These are phyloP conservation scores for Aphrophora alni DNA, from an alignment of 2,888 invertebrate genomes.

Conservation along the genomic window DNA sequence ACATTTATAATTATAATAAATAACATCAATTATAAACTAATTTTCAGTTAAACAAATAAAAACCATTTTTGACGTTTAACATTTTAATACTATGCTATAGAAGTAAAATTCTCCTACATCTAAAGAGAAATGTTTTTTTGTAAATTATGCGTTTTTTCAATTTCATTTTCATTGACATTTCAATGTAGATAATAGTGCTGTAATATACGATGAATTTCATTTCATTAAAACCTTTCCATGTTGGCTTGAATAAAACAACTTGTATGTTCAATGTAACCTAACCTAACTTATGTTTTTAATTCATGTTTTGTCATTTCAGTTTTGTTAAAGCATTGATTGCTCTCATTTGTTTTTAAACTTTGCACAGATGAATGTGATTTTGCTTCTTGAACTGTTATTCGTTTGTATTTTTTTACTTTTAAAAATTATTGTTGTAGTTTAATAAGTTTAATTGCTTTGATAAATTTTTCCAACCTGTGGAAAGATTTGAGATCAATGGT, in stretches of 20 bases:
- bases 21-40: too few species aligned
- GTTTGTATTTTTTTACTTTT: too few species aligned
- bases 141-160: not conserved
- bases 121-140: not conserved
- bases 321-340: not conserved
- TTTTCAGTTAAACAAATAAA: too few species aligned
- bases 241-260: slow-evolving; percentile 3
- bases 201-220: not conserved
- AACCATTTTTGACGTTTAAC: too few species aligned
- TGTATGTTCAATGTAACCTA: not conserved
- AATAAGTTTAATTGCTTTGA: too few species aligned
- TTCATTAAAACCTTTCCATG: not conserved
- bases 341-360: not conserved
- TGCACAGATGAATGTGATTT: not conserved
- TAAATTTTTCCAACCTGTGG: too few species aligned
- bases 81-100: too few species aligned
- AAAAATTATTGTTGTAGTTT: too few species aligned
- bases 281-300: not conserved
- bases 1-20: too few species aligned
- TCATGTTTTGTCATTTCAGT: slow-evolving; percentile 9
- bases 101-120: too few species aligned
- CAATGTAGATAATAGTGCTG: slow-evolving; percentile 1
- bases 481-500: too few species aligned
- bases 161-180: not conserved
- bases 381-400: not conserved